Base-by-base conservation (phyloP, 1,140 invertebrate species). In the Drosophila setifemur region DNA sequence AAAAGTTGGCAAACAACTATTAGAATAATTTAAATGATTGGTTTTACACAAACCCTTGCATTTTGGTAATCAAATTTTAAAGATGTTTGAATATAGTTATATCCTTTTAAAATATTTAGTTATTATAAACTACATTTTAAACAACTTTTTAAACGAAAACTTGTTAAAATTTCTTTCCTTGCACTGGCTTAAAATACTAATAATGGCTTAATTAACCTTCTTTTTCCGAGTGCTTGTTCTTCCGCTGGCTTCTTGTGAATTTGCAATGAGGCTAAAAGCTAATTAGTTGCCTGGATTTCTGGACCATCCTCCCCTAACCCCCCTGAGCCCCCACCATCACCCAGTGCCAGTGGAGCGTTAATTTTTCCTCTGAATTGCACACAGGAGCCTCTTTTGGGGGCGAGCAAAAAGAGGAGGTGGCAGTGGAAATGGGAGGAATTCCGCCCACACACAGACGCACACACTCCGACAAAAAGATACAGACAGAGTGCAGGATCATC, bases 211-310 rank as follows among this genome's bases (percentile, higher is more conserved):
- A n/a, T n/a, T n/a, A n/a, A n/a, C n/a, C n/a, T n/a, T n/a, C n/a
- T 49, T 33, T 23, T 55, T 5, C 7, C 28, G n/a, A 61, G 57
- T 61, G 57, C 3, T 8, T 2, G n/a, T 47, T 45, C 26, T 18
- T 61, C 3, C 12, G 19, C 19, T 43, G 26, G 37, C 28, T 73
- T 73, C 58, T 73, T 73, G 45, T 72, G 71, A 75, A 78, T 79
- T 73, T 64, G 44, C 52, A 82, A 75, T 50, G 73, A 57, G 67
- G 52, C 68, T 60, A 79, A 73, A 72, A 75, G 66, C 69, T 87
- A 89, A 87, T 89, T 89, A 89, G 87, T 75, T 66, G 70, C 64
- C 12, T 55, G 54, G 49, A 49, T 26, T 64, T 35, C 11, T 7
- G n/a, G 8, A n/a, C n/a, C n/a, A n/a, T n/a, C n/a, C n/a, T n/a